A percentile compares a stretch with the other conserved stretches of the same genome.
These are phyloP conservation scores for Pluvialis apricaria DNA, from an alignment of 2,113 vertebrate genomes.

Conservation along the genomic window DNA sequence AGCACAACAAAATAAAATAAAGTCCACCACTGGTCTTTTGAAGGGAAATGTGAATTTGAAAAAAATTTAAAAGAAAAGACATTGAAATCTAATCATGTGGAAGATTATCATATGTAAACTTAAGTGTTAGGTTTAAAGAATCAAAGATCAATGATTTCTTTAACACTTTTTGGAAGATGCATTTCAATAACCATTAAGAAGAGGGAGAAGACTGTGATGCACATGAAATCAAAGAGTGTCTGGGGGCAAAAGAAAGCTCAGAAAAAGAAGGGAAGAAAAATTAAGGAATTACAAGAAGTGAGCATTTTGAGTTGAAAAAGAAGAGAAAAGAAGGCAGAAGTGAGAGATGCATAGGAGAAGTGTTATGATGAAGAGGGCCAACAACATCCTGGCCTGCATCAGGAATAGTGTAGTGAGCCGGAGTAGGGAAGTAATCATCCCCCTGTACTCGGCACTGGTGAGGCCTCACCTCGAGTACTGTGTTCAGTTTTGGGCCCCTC, in stretches of 20 bases:
- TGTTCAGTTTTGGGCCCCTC: too few species aligned
- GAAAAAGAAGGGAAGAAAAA: not conserved
- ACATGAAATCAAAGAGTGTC: not conserved
- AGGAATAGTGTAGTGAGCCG: too few species aligned
- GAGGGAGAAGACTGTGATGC: not conserved
- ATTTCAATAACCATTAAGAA: not conserved
- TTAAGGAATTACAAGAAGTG: not conserved
- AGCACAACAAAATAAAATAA: not conserved
- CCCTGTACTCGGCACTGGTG: too few species aligned
- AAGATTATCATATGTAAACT: not conserved
- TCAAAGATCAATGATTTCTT: not conserved
- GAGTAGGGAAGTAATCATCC: too few species aligned
- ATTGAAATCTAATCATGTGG: not conserved
- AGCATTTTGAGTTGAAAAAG: not conserved
- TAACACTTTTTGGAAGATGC: not conserved
- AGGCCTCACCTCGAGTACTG: too few species aligned
- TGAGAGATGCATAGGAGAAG: not conserved
- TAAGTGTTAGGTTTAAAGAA: not conserved
- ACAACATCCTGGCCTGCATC: too few species aligned
- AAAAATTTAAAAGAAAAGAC: not conserved
- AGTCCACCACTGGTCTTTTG: not conserved
- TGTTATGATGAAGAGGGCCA: not conserved
- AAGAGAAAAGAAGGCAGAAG: not conserved
- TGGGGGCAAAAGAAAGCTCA: not conserved
- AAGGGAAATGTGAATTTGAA: not conserved